Base-by-base conservation (phyloP, 2,888 invertebrate species). In the Drosophila hawaiiensis region DNA sequence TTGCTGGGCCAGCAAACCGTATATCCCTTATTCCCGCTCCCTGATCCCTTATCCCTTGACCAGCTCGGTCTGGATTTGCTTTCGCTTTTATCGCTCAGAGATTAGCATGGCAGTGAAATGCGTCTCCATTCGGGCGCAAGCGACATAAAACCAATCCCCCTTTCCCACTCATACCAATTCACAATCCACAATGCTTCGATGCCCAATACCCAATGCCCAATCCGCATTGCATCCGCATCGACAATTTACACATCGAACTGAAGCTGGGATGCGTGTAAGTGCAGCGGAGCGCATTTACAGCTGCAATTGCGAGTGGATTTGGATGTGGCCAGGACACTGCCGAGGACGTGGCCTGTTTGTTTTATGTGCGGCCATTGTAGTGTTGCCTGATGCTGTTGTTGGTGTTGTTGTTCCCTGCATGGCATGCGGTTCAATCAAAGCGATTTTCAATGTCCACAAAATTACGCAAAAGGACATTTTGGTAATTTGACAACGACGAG, bases 361-460 rank as follows among this genome's bases (percentile, higher is more conserved):
- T 89, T 90, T 90, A 87, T 90, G 80, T 85, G 89, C 80, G 87
- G 76, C 87, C 76, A 87, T 89, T 87, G 87, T 90, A 82, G 82
- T 83, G 80, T 68, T 29, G 41, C 55, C 43, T 29, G 55, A 22
- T 39, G 28, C 25, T 55, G 25, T 55, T 55, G 29, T 56, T 66
- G n/a, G 10, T 28, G 25, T 28, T 28, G 25, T 73, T 78, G 73
- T 78, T 78, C 82, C 76, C 78, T 73, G 73, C 76, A 73, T 76
- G 65, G 81, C 78, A 84, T 89, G 88, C 91, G 88, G 88, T 89
- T 91, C 91, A 89, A 89, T 89, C 88, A 89, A 91, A 91, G 91
- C 88, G 91, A 89, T 87, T 89, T 91, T 83, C 88, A 91, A 91
- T 89, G 88, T 89, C 88, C 91, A 89, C 88, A 89, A 89, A 89